Conservation (phyloP, 2,113 vertebrate genomes). For the Pangasianodon gigas region DNA sequence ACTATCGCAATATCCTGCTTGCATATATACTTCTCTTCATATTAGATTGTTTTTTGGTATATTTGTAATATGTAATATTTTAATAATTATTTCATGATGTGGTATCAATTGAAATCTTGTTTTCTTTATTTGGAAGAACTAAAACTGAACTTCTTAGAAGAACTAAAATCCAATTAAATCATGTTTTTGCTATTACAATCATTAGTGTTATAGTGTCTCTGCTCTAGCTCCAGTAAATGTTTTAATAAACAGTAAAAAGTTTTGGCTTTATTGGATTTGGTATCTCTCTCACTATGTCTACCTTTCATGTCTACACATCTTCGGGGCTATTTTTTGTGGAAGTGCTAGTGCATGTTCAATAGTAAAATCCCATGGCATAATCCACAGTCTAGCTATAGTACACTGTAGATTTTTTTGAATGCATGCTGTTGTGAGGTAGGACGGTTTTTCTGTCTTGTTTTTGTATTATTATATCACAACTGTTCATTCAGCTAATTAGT, state of each 20-base stretch:
- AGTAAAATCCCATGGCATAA: too few species aligned
- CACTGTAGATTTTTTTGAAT: too few species aligned
- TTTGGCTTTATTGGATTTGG: too few species aligned
- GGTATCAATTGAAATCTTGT: background rate
- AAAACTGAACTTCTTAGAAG: too few species aligned
- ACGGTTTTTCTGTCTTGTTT: too few species aligned
- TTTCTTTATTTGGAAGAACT: background rate
- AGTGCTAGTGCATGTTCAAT: too few species aligned
- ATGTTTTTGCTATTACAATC: slow-evolving; percentile 17
- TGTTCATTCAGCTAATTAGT: too few species aligned
- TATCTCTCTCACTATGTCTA: background rate
- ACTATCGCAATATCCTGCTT: slow-evolving; percentile 38
- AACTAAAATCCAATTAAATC: background rate
- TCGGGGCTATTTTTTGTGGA: too few species aligned
- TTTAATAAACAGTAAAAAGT: background rate
- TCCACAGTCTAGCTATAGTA: too few species aligned
- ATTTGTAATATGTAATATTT: slow-evolving; percentile 22
- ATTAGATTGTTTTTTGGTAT: slow-evolving; percentile 33
- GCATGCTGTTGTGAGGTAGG: too few species aligned
- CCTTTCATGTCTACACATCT: background rate
- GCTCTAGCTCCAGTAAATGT: background rate
- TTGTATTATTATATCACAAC: too few species aligned
- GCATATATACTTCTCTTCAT: slow-evolving; percentile 43
- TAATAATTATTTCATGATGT: background rate
- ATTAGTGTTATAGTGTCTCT: slow-evolving; percentile 14